Base-by-base conservation (phyloP, 37 sponge, comb jelly and placozoan genomes). In the Cliona cf. orientalis region DNA sequence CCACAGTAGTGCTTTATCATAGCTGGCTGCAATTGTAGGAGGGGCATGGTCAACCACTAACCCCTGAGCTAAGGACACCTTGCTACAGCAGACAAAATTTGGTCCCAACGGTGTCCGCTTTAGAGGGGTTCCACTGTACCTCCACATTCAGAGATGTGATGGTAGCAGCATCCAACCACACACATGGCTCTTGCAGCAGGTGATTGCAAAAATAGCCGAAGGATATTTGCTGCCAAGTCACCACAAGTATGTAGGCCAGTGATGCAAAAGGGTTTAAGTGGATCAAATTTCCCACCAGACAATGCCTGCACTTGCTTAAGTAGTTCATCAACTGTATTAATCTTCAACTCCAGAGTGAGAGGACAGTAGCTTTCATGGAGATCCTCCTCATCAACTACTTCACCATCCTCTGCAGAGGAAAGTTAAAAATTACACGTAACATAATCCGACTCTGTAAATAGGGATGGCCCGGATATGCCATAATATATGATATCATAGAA, bases 161-260 rank as follows among this genome's bases (percentile, higher is more conserved):
- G 66, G 42, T 90, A 90, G 68, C 90, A 89, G 58, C 90, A 89
- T 5, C 90, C 90, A 14, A 89, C 90, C 33, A 83, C 55, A 64
- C 90, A 89, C 79, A 89, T 38, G 7, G 58, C 72, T 17, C 43
- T 7, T 12, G 76, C 25, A 0, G 12, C 32, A 2, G 46, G 38
- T 3, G 19, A 25, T 23, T 71, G 26, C 6, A 36, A 17, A 42
- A 75, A 87, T 25, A 72, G 66, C 29, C 74, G 42, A 42, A 86
- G 80, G 53, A 43, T 43, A 42, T 41, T 73, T 23, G 43, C 37
- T 5, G 69, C 70, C 69, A 87, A 34, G 55, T 87, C 82, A 2
- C 88, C 88, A 75, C 88, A 87, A 39, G 88, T 75, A 42, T 87
- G 88, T 2, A 87, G 82, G 12, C 88, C 88, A 63, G 81, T 71